Percentiles rank a stretch among this genome's conserved stretches.
Evolutionary conservation across 2,888 invertebrate species (phyloP).

Genomic region (Diloba caeruleocephala): DNA sequence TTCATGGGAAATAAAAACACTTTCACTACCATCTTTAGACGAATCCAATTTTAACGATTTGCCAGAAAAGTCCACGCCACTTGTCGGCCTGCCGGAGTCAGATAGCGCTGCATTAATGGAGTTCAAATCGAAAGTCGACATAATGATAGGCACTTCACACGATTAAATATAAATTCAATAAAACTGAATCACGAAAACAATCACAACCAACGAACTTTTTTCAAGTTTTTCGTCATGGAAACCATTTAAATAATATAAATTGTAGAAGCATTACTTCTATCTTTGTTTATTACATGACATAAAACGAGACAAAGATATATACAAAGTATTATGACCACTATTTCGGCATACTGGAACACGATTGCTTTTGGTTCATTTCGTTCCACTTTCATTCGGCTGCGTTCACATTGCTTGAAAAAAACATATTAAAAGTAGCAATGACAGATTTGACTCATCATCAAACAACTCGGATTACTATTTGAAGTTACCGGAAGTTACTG

Average conservation of each 20-base stretch:
- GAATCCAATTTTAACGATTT: slow-evolving; percentile 93
- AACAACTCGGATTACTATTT: no score
- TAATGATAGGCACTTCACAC: slow-evolving; percentile 57
- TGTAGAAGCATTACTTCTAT: slow-evolving; percentile 18
- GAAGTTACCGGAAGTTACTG: no score
- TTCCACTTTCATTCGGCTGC: no score
- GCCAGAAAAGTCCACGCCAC: slow-evolving; percentile 95
- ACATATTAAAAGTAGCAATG: no score
- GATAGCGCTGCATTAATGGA: slow-evolving; percentile 85
- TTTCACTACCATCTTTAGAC: slow-evolving; percentile 93
- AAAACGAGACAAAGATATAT: slow-evolving; percentile 13
- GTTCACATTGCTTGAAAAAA: no score
- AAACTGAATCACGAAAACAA: slow-evolving; percentile 56
- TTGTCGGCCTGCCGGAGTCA: slow-evolving; percentile 77
- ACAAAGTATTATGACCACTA: not conserved
- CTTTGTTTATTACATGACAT: not conserved
- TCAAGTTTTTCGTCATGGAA: slow-evolving; percentile 60
- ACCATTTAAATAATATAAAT: slow-evolving; percentile 2
- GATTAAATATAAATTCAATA: slow-evolving; percentile 54
- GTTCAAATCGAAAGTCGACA: slow-evolving; percentile 88
- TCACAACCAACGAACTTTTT: slow-evolving; percentile 72
- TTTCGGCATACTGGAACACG: slow-evolving; percentile 10
- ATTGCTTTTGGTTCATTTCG: slow-evolving; percentile 5
- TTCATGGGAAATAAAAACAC: not conserved
- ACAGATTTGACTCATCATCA: no score